Evolutionary conservation across 2,113 vertebrate genomes (phyloP).

Genomic region (Oreochromis aureus): DNA sequence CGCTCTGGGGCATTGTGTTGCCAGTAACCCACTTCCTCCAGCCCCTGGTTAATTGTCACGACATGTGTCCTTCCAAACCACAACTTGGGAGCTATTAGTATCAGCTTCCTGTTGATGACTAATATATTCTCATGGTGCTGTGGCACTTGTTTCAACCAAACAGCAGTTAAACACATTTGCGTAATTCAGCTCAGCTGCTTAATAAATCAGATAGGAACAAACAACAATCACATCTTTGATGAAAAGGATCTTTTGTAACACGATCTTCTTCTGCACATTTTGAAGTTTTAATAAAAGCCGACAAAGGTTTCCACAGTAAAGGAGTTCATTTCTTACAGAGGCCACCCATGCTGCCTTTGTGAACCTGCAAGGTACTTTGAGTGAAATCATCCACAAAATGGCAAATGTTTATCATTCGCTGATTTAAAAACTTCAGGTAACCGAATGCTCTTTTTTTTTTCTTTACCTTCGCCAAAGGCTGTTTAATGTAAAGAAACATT

Average conservation of each 20-base stretch:
- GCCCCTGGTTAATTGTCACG: constrained; percentile 41
- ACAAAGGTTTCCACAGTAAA: neutral
- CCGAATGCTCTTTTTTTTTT: neutral
- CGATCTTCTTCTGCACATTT: neutral
- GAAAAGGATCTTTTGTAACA: neutral
- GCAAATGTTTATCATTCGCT: neutral
- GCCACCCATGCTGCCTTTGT: neutral
- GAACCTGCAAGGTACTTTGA: neutral
- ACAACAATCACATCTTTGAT: neutral
- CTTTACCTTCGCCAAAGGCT: neutral
- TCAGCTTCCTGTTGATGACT: constrained; percentile 43
- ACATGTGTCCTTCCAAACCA: constrained; percentile 53
- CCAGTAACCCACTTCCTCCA: constrained; percentile 51
- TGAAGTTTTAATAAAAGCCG: neutral
- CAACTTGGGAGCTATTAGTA: constrained; percentile 35
- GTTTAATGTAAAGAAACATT: neutral
- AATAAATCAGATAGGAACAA: neutral
- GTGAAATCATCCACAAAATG: neutral
- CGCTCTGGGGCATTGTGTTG: constrained; percentile 52
- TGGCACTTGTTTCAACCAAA: neutral
- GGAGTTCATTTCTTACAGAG: neutral
- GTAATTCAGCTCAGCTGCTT: neutral
- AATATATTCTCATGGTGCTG: neutral
- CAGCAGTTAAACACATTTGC: neutral
- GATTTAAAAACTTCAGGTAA: neutral